Evolutionary conservation across 2,888 invertebrate genomes (phyloP), one percentile per base, ranked within the genome.

Genomic region (Dryomyza anilis): DNA sequence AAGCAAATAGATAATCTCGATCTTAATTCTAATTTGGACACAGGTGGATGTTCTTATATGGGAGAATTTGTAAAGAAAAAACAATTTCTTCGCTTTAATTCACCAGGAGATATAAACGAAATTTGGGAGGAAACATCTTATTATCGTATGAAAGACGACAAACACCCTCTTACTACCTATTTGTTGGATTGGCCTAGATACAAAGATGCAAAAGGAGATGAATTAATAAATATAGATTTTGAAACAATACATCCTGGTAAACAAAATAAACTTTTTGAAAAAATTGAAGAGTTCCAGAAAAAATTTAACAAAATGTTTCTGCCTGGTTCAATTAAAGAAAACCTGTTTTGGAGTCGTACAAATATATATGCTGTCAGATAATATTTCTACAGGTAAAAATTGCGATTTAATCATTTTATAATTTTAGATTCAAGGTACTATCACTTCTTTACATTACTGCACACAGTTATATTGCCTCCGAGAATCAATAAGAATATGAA

Each of bases 141-240:
- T 46, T 36, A 36, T 39, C 61, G 53, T 25, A 14, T 60, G 46
- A 61, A 52, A 52, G 61, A 52, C 48, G 50, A 52, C 39, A 61
- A 61, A 50, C 29, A 30, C 39, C 27, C 61, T 50, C 33, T 57
- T 33, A 36, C 30, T 29, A 12, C 46, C 36, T 48, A 57, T 27
- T 52, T 56, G 33, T 27, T 43, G 19, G 63, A 46, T 46, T 63
- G 58, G 63, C 63, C 63, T 19, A 63, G 63, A 63, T 63, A 56
- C 43, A 63, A 63, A 46, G 63, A 63, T 39, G 45, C 63, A 21
- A 63, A 63, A 27, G 56, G 63, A 30, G 39, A 29, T 30, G 56
- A 56, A 46, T 46, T 63, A 30, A 63, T 63, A 25, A 33, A 56
- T 39, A 36, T 63, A 12, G 63, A 63, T 50, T 63, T 63, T 36